These are phyloP conservation scores for Threskiornis aethiopicus DNA, from an alignment of 2,797 vertebrate species.

Conservation along the genomic window DNA sequence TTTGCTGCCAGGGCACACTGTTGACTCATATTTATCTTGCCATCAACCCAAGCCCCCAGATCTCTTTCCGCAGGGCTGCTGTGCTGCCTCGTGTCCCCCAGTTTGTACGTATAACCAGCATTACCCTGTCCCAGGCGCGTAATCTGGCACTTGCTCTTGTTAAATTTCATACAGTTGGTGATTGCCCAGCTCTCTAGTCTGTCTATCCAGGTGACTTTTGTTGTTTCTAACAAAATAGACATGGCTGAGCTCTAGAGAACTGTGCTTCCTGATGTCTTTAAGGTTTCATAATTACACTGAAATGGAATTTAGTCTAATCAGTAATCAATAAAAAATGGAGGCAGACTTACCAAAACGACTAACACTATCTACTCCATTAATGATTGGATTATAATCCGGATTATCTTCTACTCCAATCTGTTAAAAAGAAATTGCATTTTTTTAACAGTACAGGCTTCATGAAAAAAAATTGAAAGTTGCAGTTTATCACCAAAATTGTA, in stretches of 20 bases:
- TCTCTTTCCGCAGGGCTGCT: background rate
- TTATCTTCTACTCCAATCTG: slow-evolving; percentile 89
- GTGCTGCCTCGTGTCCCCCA: background rate
- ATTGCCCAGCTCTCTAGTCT: background rate
- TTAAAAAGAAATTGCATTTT: slow-evolving; percentile 44
- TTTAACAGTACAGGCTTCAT: background rate
- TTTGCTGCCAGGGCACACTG: background rate
- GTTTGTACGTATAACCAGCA: background rate
- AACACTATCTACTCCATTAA: slow-evolving; percentile 86
- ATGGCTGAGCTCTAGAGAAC: background rate
- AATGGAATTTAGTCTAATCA: background rate
- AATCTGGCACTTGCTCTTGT: background rate
- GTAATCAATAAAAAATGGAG: background rate
- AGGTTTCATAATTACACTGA: background rate
- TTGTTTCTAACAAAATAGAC: background rate
- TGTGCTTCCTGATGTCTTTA: background rate
- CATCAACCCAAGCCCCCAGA: background rate
- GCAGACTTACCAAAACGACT: slow-evolving; percentile 88
- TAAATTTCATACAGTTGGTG: background rate
- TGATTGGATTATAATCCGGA: slow-evolving; percentile 83
- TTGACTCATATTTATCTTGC: background rate
- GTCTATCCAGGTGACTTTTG: background rate
- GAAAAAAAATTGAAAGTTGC: background rate
- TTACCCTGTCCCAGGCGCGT: background rate
- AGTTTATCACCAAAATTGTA: background rate